These are phyloP conservation scores for Phalangium opilio DNA, from an alignment of 2,888 invertebrate genomes.

Conservation along the genomic window DNA sequence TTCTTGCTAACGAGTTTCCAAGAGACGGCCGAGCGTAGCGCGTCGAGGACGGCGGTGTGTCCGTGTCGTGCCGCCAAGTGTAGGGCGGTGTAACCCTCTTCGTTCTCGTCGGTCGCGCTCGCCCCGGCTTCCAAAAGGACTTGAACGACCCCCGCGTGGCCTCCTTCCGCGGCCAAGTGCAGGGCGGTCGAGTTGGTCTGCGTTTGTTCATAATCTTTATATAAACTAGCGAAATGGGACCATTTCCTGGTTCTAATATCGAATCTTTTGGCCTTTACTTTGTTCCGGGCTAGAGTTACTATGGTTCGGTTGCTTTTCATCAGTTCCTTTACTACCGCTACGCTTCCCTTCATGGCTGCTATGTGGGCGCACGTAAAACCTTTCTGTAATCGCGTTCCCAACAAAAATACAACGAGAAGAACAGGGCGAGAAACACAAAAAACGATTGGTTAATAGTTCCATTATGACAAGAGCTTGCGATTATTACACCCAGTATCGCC, in stretches of 20 bases:
- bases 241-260: neutral
- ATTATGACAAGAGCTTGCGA: no score
- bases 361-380: conserved; percentile 99
- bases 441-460: neutral
- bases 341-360: conserved; percentile 94
- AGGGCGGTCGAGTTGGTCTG: conserved; percentile 49
- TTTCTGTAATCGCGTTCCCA: conserved; percentile 40
- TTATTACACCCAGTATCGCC: no score
- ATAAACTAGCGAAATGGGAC: neutral
- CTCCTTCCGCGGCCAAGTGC: conserved; percentile 95
- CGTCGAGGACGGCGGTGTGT: conserved; percentile 82
- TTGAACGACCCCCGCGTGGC: conserved; percentile 91
- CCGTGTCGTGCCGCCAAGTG: conserved; percentile 93
- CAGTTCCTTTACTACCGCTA: conserved; percentile 91
- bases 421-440: neutral
- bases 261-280: no score
- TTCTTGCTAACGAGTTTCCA: conserved; percentile 84
- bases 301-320: conserved; percentile 97
- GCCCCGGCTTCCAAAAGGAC: conserved; percentile 89
- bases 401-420: no score
- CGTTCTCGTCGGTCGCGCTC: conserved; percentile 90
- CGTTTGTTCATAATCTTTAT: neutral
- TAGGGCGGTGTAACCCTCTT: conserved; percentile 84
- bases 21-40: conserved; percentile 62
- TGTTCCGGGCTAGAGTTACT: conserved; percentile 49